Percentiles rank a stretch among this genome's conserved stretches.
Conservation (phyloP, 2,888 invertebrate genomes). For the Psylliodes chrysocephalus region DNA sequence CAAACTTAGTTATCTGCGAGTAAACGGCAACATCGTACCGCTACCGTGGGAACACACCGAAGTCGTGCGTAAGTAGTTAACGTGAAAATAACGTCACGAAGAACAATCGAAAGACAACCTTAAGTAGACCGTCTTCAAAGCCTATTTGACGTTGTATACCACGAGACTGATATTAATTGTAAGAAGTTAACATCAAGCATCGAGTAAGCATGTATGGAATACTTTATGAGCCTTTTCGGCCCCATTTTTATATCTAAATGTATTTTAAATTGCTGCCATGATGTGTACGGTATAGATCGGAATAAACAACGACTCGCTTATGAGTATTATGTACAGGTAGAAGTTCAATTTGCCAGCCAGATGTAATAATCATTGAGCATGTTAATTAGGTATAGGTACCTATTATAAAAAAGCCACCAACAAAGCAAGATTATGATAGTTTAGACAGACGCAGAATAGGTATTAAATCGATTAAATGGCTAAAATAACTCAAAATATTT, state of each 20-base stretch:
- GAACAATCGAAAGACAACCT: constrained; percentile 39
- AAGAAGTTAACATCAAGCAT: constrained; percentile 16
- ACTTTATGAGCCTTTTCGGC: constrained; percentile 35
- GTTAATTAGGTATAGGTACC: too few species aligned
- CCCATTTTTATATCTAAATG: constrained; percentile 32
- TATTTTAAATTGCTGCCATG: constrained; percentile 27
- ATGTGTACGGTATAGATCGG: neutral
- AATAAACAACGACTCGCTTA: too few species aligned
- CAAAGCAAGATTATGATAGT: too few species aligned
- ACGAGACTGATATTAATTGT: constrained; percentile 42
- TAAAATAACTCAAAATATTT: too few species aligned
- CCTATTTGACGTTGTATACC: constrained; percentile 11
- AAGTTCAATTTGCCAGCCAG: too few species aligned
- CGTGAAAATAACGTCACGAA: constrained; percentile 56
- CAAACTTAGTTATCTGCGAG: too few species aligned
- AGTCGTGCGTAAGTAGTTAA: constrained; percentile 59
- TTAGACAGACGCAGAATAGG: too few species aligned
- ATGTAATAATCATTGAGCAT: too few species aligned
- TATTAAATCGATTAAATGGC: too few species aligned
- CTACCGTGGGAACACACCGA: constrained; percentile 58
- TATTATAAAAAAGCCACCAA: too few species aligned
- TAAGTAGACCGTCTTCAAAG: constrained; percentile 28
- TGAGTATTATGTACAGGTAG: too few species aligned
- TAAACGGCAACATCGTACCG: constrained; percentile 32
- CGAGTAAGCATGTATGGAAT: constrained; percentile 35